phyloP scores from a whole-genome alignment of 2,797 vertebrate species.

The Potorous gilbertii region DNA sequence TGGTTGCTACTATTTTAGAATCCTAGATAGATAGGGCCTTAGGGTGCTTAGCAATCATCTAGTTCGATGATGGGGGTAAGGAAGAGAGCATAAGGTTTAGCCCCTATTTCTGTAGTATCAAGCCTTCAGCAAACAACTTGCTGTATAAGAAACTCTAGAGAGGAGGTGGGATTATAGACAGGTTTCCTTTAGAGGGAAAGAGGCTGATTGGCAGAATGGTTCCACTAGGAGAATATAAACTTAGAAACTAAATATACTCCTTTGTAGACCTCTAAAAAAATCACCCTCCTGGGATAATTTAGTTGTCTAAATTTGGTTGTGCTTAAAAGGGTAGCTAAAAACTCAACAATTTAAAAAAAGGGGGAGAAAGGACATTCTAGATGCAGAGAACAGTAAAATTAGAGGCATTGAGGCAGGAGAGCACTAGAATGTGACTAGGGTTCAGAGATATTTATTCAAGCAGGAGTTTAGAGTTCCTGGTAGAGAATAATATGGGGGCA shows the following conservation, averaged over 20 bases:
- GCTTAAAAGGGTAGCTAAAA: neutral
- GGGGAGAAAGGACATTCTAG: neutral
- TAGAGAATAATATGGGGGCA: neutral
- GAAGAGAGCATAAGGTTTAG: neutral
- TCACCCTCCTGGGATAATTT: neutral
- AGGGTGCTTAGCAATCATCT: neutral
- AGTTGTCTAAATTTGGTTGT: neutral
- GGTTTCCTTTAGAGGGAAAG: neutral
- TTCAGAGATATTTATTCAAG: neutral
- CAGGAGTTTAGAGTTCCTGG: neutral
- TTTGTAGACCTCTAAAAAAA: slow-evolving; percentile 43
- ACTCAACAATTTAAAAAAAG: neutral
- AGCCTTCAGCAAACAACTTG: neutral
- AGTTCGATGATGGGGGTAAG: neutral
- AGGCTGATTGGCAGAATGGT: slow-evolving; percentile 22
- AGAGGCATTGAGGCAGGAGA: neutral
- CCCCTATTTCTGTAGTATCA: neutral
- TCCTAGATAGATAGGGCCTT: neutral
- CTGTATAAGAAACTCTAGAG: slow-evolving; percentile 13
- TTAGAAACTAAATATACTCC: neutral
- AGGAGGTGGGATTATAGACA: slow-evolving; percentile 18
- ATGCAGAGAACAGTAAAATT: neutral
- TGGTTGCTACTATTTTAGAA: neutral
- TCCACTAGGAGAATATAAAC: slow-evolving; percentile 5
- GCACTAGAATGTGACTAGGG: neutral